Base-by-base conservation (phyloP, 1,140 invertebrate species). In the Zeugodacus cucurbitae region DNA sequence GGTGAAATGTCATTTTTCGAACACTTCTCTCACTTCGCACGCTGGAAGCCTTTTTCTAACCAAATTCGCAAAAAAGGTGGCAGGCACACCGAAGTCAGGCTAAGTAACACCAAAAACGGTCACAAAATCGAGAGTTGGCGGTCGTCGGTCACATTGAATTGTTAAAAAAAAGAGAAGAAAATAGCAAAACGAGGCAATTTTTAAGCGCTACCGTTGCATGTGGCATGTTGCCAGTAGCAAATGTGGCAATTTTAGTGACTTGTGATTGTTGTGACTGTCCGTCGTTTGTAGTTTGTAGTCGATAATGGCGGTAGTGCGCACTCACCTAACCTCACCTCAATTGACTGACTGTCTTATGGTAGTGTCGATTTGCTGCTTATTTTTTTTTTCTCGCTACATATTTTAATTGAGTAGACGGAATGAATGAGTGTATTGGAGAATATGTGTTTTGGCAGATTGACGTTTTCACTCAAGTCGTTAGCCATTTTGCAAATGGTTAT, bases 1-100 rank as follows among this genome's bases (percentile, higher is more conserved):
- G 54, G 85, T 58, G 85, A 87, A 87, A 59, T 87, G 85, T 87
- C 85, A 59, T 59, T 87, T 59, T 87, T 87, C 85, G 44, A 59
- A 41, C 85, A 87, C 44, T 59, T 57, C 44, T 57, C 29, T 59
- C 57, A 82, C 41, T 82, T 78, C 22, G 20, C 64, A 67, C 64
- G 14, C 6, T n/a, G n/a, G n/a, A 22, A 62, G 67, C 20, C n/a
- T 37, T 26, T 6, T n/a, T 41, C n/a, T 41, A 8, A 82, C 10
- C 74, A 41, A 41, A 29, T 48, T 8, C 41, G n/a, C 74, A 48
- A 44, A 11, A 10, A 3, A 11, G 41, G n/a, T n/a, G 41, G 11
- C 74, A 82, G 48, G 74, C n/a, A 14, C 32, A 74, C 20, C 7
- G 67, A 74, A 41, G 32, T 22, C 67, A 74, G 22, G 32, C 41